These are phyloP conservation scores for Branchellion lobata DNA, from an alignment of 2,888 invertebrate genomes.

Conservation along the genomic window DNA sequence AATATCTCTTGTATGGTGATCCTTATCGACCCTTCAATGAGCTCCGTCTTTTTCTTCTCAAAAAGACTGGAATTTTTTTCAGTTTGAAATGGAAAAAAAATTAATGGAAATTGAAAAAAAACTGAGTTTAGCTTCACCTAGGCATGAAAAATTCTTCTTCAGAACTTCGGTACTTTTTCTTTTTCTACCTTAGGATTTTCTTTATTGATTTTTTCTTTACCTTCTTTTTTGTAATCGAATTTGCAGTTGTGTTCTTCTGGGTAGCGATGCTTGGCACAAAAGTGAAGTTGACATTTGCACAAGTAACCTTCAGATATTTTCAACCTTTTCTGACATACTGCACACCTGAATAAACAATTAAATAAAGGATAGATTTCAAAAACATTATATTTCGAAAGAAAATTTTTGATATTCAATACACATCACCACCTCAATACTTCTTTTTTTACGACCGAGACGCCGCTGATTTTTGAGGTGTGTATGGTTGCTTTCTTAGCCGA, in stretches of 20 bases:
- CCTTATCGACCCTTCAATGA: too few species aligned
- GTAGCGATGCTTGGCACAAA: constrained; percentile 19
- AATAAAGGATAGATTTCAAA: background rate
- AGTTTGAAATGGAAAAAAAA: too few species aligned
- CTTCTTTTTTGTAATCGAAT: constrained; percentile 35
- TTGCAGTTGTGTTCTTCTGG: constrained; percentile 36
- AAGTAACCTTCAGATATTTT: background rate
- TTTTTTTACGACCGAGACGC: too few species aligned
- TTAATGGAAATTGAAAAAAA: background rate
- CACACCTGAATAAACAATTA: constrained; percentile 6
- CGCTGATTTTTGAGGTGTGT: too few species aligned
- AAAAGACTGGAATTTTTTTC: background rate
- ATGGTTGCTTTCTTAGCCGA: background rate
- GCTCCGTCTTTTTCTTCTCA: background rate
- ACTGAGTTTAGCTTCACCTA: too few species aligned
- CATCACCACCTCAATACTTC: too few species aligned
- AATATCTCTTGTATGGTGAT: too few species aligned
- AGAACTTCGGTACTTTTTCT: constrained; percentile 23
- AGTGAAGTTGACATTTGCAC: constrained; percentile 20
- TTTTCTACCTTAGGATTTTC: constrained; percentile 23
- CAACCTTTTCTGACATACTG: constrained; percentile 24
- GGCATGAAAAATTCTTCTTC: too few species aligned
- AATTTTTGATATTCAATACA: too few species aligned
- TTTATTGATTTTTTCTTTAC: constrained; percentile 26
- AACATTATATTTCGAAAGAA: background rate